Base-by-base conservation (phyloP, 2,888 invertebrate species). In the Myathropa florea region DNA sequence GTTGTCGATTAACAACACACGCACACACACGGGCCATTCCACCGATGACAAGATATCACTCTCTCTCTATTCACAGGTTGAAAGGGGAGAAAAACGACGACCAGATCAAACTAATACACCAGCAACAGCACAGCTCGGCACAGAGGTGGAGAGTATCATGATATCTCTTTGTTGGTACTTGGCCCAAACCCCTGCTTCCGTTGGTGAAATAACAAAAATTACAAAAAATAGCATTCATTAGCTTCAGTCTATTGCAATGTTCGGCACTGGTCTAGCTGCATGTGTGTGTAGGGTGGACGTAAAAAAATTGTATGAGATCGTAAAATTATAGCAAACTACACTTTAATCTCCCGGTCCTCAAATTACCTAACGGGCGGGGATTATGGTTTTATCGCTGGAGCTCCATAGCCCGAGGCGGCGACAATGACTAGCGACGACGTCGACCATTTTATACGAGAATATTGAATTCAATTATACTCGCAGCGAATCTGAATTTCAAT, bases 191-290 rank as follows among this genome's bases (percentile, higher is more conserved):
- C 46, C 80, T 36, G 53, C 65, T 59, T 70, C 63, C 39, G 80
- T 84, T 84, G 85, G 81, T 77, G 85, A 85, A 77, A 18, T 7
- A 46, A 46, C 18, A 12, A 60, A 12, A 70, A 61, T 71, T n/a
- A 57, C 24, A 57, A 57, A 57, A 57, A 57, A 24, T 46, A 46
- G 57, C 23, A 57, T 57, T 53, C 12, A 4, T 18, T 53, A n/a
- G 3, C 57, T 26, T 57, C 6, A 57, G 24, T 57, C 57, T 46
- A 46, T 55, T 28, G 30, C 61, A 61, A 59, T 21, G 30, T 14
- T 46, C 12, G 30, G 57, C 57, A 46, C 67, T 46, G 61, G 55
- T 39, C 4, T 64, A 64, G 24, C 28, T 72, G 21, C 1, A 12
- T 39, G 46, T 18, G 57, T 18, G 57, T 55, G 21, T 23, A 14